These are phyloP conservation scores for Schizotus pectinicornis DNA, from an alignment of 2,888 invertebrate genomes.

Conservation along the genomic window DNA sequence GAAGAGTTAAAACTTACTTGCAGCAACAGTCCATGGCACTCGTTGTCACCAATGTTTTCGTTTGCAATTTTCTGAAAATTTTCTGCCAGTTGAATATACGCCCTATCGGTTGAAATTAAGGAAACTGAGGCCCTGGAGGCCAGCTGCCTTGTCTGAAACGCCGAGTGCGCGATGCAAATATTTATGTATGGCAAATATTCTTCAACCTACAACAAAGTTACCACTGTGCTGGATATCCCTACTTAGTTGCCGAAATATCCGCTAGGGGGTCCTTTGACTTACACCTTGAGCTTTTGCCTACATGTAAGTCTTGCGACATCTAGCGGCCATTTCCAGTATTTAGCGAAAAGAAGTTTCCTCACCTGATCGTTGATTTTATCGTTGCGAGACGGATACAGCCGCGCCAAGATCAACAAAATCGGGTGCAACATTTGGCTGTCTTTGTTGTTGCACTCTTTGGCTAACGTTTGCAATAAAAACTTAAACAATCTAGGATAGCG, in stretches of 20 bases:
- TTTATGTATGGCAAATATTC: constrained; percentile 70
- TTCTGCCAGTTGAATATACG: constrained; percentile 48
- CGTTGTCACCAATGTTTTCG: constrained; percentile 60
- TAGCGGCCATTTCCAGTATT: neutral
- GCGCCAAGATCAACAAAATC: constrained; percentile 75
- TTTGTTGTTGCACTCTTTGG: constrained; percentile 53
- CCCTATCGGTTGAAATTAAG: constrained; percentile 59
- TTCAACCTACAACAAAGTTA: constrained; percentile 61
- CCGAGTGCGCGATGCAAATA: constrained; percentile 69
- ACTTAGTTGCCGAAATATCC: too few species aligned
- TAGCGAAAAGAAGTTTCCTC: constrained; percentile 1
- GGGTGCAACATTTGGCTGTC: constrained; percentile 74
- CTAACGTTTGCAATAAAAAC: constrained; percentile 58
- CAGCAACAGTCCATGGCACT: constrained; percentile 70
- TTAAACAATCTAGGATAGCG: constrained; percentile 68
- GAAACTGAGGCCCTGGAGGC: constrained; percentile 75
- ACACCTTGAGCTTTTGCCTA: too few species aligned
- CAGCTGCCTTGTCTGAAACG: constrained; percentile 73
- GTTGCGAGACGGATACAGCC: constrained; percentile 77
- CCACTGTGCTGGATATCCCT: too few species aligned
- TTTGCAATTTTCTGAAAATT: constrained; percentile 41
- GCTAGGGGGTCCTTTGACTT: too few species aligned
- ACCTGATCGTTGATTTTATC: constrained; percentile 73
- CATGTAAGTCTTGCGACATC: too few species aligned
- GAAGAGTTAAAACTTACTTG: constrained; percentile 63